Evolutionary conservation across 2,888 invertebrate species (phyloP), one percentile per base, ranked within the genome.

Genomic region (Hirudinaria manillensis): DNA sequence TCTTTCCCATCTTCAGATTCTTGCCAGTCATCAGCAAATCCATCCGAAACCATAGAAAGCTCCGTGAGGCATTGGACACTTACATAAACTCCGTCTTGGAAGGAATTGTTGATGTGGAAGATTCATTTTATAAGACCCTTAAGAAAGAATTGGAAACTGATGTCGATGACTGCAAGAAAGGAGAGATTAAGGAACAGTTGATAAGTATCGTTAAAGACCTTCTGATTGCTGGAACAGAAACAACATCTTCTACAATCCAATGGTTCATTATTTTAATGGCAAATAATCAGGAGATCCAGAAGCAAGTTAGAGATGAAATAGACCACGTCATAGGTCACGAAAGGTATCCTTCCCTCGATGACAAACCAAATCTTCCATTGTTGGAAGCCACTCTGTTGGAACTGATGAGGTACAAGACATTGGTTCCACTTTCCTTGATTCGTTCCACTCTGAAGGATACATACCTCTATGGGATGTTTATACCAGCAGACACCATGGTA

Each of bases 211-310:
- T 72, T 32, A 34, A 51, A 21, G 76, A 76, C 34, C 72, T 76
- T 24, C n/a, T 76, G 16, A n/a, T 72, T 16, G 82, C 83, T 16
- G 83, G 83, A 13, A 82, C 82, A 70, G 83, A 83, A 66, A 83
- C 83, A 21, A 81, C 82, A 27, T 79, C 82, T 3, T 80, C 80
- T 61, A 83, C 82, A 1, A 74, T 83, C 16, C 81, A 80, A 55
- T 83, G 83, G 83, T 77, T 80, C 6, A 77, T 83, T n/a, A 78
- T 82, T 1, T 81, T 80, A 77, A 80, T 83, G 80, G 80, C 82
- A 21, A 79, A 80, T 21, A 74, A 82, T 74, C 81, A 80, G 3
- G 81, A 81, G n/a, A 78, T 81, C 75, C 83, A 82, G 75, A 73
- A 80, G 34, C 79, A 77, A 56, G 80, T 83, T 0, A 80, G 82